Base-by-base conservation (phyloP, 2,113 vertebrate species). In the Cebidichthys violaceus region DNA sequence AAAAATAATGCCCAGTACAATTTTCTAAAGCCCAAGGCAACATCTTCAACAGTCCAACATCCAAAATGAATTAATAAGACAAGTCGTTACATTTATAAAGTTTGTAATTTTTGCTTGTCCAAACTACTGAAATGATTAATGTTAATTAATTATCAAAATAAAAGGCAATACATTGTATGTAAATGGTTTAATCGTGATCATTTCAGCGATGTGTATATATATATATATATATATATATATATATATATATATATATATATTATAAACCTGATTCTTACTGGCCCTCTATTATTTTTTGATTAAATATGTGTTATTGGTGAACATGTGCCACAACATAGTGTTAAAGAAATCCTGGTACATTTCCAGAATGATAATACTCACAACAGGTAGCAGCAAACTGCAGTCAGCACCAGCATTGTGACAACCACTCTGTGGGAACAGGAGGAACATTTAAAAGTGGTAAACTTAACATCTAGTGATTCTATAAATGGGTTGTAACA, bases 311-410 rank as follows among this genome's bases (percentile, higher is more conserved):
- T 0, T 27, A 35, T 11, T 43, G 3, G 31, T 37, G 9, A n/a
- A 39, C n/a, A 11, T 1, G 10, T 4, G 29, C 7, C 22, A 31
- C 7, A 14, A 55, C 35, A 43, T 11, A 2, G 22, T 27, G 6
- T 20, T 2, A 6, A 10, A 18, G 18, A 22, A 13, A 54, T 4
- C 27, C 55, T 61, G 27, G 11, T 31, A 17, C 3, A 65, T 41
- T 17, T 61, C 24, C 2, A 24, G 7, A 4, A 43, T 31, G 11
- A 24, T n/a, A 41, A 93, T 97, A 99, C 98, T 99, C 94, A 99
- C 98, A 99, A 99, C 78, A 99, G 94, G 86, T 99, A 99, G 94
- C 98, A 99, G 96, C 97, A 99, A 64, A 99, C 93, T 15, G 98
- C 95, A 93, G 97, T 98, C 10, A 97, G 95, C 75, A 99, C 97